Conservation (phyloP, 2,888 invertebrate species). For the Flexamia atlantica region DNA sequence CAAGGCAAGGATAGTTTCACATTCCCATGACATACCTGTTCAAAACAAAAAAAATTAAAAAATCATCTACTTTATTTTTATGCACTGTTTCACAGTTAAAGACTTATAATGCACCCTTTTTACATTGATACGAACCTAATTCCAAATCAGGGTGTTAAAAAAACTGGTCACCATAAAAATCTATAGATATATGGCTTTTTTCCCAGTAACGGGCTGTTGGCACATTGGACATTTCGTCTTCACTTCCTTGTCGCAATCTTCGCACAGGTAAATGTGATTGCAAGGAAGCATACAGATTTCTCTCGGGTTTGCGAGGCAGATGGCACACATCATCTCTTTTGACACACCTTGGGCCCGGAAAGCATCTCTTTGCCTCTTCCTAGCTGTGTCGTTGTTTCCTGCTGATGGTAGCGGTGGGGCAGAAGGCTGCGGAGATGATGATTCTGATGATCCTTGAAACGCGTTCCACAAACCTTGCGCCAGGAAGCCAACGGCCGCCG, state of each 20-base stretch:
- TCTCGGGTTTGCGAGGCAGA: not conserved
- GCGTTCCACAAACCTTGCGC: not conserved
- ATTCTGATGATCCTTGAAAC: not conserved
- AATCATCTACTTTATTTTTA: no score
- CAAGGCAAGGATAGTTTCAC: no score
- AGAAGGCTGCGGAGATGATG: not conserved
- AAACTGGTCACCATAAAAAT: not conserved
- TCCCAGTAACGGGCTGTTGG: not conserved
- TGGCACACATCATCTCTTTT: not conserved
- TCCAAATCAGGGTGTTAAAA: no score
- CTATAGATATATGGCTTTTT: conserved; percentile 20
- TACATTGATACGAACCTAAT: no score
- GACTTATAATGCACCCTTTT: no score
- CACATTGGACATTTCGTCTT: not conserved
- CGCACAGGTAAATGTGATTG: conserved; percentile 25
- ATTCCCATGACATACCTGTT: no score
- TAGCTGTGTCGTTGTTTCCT: not conserved
- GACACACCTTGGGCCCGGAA: not conserved
- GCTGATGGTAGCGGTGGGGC: not conserved
- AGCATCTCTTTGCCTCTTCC: conserved; percentile 1
- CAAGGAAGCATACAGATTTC: conserved; percentile 20
- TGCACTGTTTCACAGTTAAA: no score
- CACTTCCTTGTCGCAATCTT: conserved; percentile 1
- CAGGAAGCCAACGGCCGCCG: not conserved
- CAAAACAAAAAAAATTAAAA: no score